Evolutionary conservation across 2,797 vertebrate species (phyloP).

Genomic region (Sebastiscus albofasciatus): DNA sequence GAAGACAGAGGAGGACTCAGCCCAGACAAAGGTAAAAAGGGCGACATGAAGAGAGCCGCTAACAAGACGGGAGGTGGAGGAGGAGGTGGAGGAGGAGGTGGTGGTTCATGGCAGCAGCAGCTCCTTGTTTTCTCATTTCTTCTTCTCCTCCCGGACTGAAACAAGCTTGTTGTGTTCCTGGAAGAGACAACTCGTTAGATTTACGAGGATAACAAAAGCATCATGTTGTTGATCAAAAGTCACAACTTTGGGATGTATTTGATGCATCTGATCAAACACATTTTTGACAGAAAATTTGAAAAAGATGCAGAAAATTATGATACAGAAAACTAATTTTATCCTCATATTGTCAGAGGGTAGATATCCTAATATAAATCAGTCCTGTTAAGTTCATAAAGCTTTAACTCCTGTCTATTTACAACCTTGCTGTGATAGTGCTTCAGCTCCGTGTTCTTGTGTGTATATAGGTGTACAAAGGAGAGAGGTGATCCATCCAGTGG

Average conservation of each 20-base stretch:
- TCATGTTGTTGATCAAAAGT: constrained; percentile 34
- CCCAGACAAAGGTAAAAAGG: constrained; percentile 84
- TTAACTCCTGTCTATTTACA: not conserved
- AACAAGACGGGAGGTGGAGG: constrained; percentile 66
- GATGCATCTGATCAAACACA: constrained; percentile 9
- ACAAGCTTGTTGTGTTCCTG: constrained; percentile 19
- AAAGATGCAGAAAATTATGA: not conserved
- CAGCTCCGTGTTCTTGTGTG: constrained; percentile 52
- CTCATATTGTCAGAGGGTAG: not conserved
- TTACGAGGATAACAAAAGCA: constrained; percentile 30
- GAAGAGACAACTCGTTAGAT: constrained; percentile 48
- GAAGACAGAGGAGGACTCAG: constrained; percentile 64
- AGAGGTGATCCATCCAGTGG: constrained; percentile 55
- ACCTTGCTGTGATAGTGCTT: not conserved
- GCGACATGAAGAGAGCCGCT: constrained; percentile 69
- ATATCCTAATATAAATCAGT: not conserved
- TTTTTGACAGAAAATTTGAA: not conserved
- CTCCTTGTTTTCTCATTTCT: constrained; percentile 62
- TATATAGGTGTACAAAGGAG: constrained; percentile 59
- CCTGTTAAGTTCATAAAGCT: constrained; percentile 24
- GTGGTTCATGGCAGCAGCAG: constrained; percentile 67
- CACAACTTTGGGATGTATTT: constrained; percentile 62
- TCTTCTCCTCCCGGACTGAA: constrained; percentile 39
- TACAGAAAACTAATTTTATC: not conserved
- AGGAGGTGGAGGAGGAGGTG: constrained; percentile 47